A percentile compares a stretch with the other conserved stretches of the same genome.
These are phyloP conservation scores for Okapia johnstoni DNA, from an alignment of 2,113 vertebrate species.

Conservation along the genomic window DNA sequence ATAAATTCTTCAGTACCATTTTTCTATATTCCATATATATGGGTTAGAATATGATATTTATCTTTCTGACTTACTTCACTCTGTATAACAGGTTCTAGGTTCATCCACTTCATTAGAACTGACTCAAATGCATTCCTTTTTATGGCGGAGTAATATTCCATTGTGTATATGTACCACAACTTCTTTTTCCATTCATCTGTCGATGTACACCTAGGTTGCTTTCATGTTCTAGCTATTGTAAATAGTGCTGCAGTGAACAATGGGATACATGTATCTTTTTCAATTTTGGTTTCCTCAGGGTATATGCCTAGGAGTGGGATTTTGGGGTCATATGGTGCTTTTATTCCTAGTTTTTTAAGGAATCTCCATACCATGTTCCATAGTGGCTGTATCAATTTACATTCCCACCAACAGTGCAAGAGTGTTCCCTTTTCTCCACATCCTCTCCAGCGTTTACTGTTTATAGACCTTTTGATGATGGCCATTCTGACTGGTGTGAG, in stretches of 20 bases:
- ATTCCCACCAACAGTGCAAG: background rate
- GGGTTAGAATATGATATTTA: rapidly evolving
- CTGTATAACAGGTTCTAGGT: background rate
- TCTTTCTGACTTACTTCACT: background rate
- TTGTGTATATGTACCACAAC: background rate
- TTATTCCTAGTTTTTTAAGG: background rate
- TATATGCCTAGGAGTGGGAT: background rate
- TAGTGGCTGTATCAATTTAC: background rate
- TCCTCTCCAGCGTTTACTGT: background rate
- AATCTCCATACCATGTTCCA: background rate
- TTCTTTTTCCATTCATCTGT: background rate
- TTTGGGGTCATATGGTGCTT: background rate
- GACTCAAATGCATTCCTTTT: background rate
- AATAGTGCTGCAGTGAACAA: background rate
- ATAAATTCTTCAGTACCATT: background rate
- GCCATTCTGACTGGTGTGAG: background rate
- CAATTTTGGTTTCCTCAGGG: background rate
- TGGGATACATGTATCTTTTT: background rate
- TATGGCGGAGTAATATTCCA: background rate
- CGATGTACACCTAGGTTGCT: background rate
- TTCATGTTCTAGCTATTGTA: background rate
- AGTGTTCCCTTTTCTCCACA: background rate
- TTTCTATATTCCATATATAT: background rate
- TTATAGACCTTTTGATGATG: background rate
- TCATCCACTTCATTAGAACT: background rate